Evolutionary conservation across 2,797 vertebrate genomes (phyloP).

Genomic region (Neosalanx taihuensis): DNA sequence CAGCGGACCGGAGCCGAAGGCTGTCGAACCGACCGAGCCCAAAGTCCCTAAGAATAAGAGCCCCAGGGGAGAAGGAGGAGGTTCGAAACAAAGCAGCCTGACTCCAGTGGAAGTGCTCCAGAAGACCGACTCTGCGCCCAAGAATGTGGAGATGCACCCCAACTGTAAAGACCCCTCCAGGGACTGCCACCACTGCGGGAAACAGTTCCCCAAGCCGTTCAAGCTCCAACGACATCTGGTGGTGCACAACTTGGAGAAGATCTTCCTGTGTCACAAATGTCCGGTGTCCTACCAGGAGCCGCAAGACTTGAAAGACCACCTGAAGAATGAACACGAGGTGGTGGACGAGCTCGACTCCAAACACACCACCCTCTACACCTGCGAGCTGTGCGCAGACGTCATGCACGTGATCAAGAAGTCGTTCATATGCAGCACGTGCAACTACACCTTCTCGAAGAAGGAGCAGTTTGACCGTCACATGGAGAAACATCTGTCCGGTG

Average conservation of each 20-base stretch:
- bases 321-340: slow-evolving; percentile 81
- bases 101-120: slow-evolving; percentile 71
- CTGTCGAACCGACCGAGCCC: slow-evolving; percentile 60
- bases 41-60: slow-evolving; percentile 64
- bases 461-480: slow-evolving; percentile 98
- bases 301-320: slow-evolving; percentile 86
- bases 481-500: slow-evolving; percentile 89
- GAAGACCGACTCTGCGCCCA: slow-evolving; percentile 73
- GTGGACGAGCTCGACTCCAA: slow-evolving; percentile 84
- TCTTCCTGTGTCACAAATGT: slow-evolving; percentile 92
- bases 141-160: slow-evolving; percentile 82
- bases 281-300: slow-evolving; percentile 88
- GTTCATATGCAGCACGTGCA: slow-evolving; percentile 97
- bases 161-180: slow-evolving; percentile 96
- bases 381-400: slow-evolving; percentile 95
- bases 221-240: slow-evolving; percentile 97
- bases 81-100: slow-evolving; percentile 63
- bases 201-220: slow-evolving; percentile 97
- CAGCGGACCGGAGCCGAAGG: slow-evolving; percentile 56
- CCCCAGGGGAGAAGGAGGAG: slow-evolving; percentile 46
- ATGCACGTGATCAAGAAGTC: slow-evolving; percentile 97
- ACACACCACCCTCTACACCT: slow-evolving; percentile 92
- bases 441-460: slow-evolving; percentile 98
- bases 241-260: slow-evolving; percentile 95
- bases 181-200: slow-evolving; percentile 98